These are phyloP conservation scores for Tetragnatha versicolor DNA, from an alignment of 1,140 invertebrate genomes.

Conservation along the genomic window DNA sequence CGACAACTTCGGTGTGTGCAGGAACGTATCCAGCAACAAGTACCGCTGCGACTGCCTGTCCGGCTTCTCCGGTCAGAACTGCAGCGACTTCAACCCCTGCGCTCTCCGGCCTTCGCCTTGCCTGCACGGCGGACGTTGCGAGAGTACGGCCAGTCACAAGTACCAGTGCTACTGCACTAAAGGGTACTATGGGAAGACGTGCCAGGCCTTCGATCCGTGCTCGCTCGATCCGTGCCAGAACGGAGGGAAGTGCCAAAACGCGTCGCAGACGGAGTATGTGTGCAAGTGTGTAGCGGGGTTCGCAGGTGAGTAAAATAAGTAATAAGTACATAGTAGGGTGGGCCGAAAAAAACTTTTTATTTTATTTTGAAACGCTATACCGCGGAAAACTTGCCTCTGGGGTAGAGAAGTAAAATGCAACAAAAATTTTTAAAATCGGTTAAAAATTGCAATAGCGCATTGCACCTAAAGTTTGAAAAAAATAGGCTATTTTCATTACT, in stretches of 20 bases:
- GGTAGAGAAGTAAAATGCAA: too few relatives aligned
- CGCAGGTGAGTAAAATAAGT: conserved; percentile 16
- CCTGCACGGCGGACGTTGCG: conserved; percentile 83
- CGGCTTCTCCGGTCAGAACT: conserved; percentile 83
- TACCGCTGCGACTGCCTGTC: conserved; percentile 67
- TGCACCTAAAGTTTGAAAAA: too few relatives aligned
- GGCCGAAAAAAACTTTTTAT: too few relatives aligned
- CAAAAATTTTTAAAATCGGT: too few relatives aligned
- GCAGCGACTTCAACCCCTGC: conserved; percentile 80
- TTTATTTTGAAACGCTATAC: too few relatives aligned
- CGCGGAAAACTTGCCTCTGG: too few relatives aligned
- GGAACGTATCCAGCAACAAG: conserved; percentile 57
- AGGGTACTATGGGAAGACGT: conserved; percentile 67
- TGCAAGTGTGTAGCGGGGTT: conserved; percentile 89
- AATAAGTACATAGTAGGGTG: too few relatives aligned
- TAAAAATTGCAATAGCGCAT: too few relatives aligned
- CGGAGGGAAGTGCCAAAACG: conserved; percentile 83
- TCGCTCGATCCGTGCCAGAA: conserved; percentile 90
- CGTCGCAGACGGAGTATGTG: conserved; percentile 72
- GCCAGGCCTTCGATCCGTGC: conserved; percentile 92
- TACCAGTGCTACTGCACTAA: conserved; percentile 79
- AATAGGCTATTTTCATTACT: too few relatives aligned
- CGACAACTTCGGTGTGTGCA: conserved; percentile 72
- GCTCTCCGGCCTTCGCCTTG: conserved; percentile 63
- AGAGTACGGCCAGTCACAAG: conserved; percentile 72